Percentiles rank a stretch among this genome's conserved stretches.
Evolutionary conservation across 1,140 invertebrate genomes (phyloP).

Genomic region (Euwallacea fornicatus): DNA sequence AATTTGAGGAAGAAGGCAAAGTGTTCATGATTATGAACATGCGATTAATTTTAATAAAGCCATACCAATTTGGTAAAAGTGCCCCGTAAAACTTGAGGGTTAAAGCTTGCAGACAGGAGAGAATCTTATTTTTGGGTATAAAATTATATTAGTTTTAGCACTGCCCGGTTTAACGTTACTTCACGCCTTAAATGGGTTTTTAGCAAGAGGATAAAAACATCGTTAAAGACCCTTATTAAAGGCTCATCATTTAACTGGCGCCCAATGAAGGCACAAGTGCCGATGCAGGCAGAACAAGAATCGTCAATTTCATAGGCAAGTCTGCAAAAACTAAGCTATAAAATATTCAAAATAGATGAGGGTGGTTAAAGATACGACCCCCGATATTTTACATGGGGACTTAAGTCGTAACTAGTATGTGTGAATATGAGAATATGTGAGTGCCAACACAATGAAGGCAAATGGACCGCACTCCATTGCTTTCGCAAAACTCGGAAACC

Average conservation of each 20-base stretch:
- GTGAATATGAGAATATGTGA: conserved; percentile 46
- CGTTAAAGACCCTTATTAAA: too few species aligned
- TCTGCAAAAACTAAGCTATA: not conserved
- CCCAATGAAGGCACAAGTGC: not conserved
- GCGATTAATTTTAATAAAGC: conserved; percentile 22
- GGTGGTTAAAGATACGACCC: conserved; percentile 19
- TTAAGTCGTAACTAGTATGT: conserved; percentile 39
- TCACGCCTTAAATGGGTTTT: not conserved
- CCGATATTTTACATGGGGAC: conserved; percentile 30
- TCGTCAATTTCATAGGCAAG: too few species aligned
- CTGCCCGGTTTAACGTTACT: not conserved
- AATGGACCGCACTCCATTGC: conserved; percentile 46
- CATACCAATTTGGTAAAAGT: conserved; percentile 16
- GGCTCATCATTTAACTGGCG: too few species aligned
- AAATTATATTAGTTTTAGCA: conserved; percentile 27
- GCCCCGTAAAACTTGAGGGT: conserved; percentile 7
- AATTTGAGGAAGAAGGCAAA: too few species aligned
- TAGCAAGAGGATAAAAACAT: too few species aligned
- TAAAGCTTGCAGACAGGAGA: conserved; percentile 17
- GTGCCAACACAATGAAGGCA: conserved; percentile 40
- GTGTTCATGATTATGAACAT: not conserved
- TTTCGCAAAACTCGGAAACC: conserved; percentile 43
- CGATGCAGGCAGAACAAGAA: not conserved
- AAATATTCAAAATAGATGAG: conserved; percentile 30
- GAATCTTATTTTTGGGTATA: conserved; percentile 18